Evolutionary conservation across 2,888 invertebrate genomes (phyloP), one percentile per base, ranked within the genome.

Genomic region (Podotricha telesiphe): DNA sequence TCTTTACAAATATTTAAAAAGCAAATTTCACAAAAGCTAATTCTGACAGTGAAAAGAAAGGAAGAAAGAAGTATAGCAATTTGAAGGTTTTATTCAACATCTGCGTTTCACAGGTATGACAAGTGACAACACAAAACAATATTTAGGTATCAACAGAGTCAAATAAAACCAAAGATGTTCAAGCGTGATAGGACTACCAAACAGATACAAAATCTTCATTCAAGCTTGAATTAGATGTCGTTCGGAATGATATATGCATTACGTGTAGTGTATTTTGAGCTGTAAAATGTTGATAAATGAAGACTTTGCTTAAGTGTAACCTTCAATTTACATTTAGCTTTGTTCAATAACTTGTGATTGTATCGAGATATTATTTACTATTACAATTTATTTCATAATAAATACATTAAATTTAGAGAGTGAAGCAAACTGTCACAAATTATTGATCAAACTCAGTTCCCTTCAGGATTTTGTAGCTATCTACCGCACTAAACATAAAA

Each of bases 21-120:
- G 89, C 88, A 84, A 86, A 81, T 82, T 82, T 77, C 67, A 76
- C 80, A 83, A 76, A 88, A 87, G 87, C 88, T 51, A 77, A 79
- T 76, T 76, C 77, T 80, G 80, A 85, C 76, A 76, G 74, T 82
- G 45, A 28, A 86, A 78, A 80, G 82, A 78, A 79, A 77, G 80
- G 83, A 80, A 83, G 86, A 83, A 84, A 87, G 86, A 86, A 84
- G 80, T 78, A 84, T 79, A 92, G 90, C 89, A 89, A 91, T 91
- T 89, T 83, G 82, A n/a, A 83, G 86, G 90, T 88, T 82, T 88
- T 86, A 86, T 89, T 90, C 89, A 92, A 92, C 91, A 79, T 91
- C 90, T 87, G 91, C 85, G 88, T 89, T 88, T 62, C 88, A 70
- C 65, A 64, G 50, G 45, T 45, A 69, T 45, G n/a, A 56, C 47